phyloP scores from a whole-genome alignment of 2,113 vertebrate species.

The Saccopteryx leptura region DNA sequence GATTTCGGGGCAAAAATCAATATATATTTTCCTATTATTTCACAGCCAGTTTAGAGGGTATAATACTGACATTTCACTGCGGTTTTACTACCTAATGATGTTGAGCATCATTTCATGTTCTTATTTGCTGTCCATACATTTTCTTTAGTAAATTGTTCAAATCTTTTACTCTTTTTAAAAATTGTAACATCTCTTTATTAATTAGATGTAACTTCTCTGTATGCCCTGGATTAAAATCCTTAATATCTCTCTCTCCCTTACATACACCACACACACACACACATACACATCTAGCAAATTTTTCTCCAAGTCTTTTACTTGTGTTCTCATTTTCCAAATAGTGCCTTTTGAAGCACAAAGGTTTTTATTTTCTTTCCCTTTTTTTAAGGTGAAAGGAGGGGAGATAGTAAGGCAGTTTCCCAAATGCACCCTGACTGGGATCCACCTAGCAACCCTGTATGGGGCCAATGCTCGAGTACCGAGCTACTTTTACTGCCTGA shows the following conservation, averaged over 20 bases:
- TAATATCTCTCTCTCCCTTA: not conserved
- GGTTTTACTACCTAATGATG: not conserved
- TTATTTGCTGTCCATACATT: not conserved
- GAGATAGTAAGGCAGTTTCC: too few relatives aligned
- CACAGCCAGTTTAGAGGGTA: not conserved
- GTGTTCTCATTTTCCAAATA: conserved; percentile 10
- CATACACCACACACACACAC: too few relatives aligned
- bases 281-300: not conserved
- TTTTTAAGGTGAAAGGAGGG: too few relatives aligned
- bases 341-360: not conserved
- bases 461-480: too few relatives aligned
- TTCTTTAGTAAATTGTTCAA: not conserved
- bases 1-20: not conserved
- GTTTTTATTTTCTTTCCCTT: not conserved
- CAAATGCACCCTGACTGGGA: too few relatives aligned
- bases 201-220: not conserved
- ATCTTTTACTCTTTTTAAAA: not conserved
- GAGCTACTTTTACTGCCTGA: too few relatives aligned
- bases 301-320: not conserved
- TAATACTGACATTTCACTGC: not conserved
- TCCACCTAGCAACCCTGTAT: too few relatives aligned
- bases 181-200: not conserved
- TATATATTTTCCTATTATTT: not conserved
- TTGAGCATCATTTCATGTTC: not conserved
- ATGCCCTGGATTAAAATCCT: conserved; percentile 49